Percentiles rank a stretch among this genome's conserved stretches.
Evolutionary conservation across 2,797 vertebrate genomes (phyloP).

Genomic region (Enteromius viviparus): DNA sequence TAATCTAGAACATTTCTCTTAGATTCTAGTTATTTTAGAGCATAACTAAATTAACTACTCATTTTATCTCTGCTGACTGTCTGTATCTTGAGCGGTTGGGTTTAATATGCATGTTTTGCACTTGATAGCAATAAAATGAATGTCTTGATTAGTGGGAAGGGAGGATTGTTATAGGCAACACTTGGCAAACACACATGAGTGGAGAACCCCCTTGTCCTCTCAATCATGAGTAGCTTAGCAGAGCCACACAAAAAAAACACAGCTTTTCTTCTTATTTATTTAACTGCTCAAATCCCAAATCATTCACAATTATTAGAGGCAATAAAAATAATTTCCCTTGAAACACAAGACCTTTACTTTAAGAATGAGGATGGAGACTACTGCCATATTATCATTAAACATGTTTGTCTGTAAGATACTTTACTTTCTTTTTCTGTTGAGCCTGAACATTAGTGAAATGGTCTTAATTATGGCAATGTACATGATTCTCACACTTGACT

Average conservation of each 20-base stretch:
- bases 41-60: neutral
- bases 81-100: conserved; percentile 24
- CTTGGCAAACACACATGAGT: conserved; percentile 66
- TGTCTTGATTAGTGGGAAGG: conserved; percentile 65
- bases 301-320: conserved; percentile 10
- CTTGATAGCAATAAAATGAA: conserved; percentile 55
- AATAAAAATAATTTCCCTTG: neutral
- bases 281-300: conserved; percentile 20
- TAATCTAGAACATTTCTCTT: neutral
- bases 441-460: neutral
- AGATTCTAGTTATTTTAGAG: neutral
- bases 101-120: conserved; percentile 55
- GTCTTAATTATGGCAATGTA: neutral
- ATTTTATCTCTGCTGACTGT: conserved; percentile 17
- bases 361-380: neutral
- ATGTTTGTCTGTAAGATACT: neutral
- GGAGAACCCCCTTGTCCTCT: conserved; percentile 57
- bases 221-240: conserved; percentile 54
- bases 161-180: conserved; percentile 75
- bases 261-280: neutral
- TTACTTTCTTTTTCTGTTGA: neutral
- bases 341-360: neutral
- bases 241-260: neutral
- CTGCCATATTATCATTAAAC: neutral
- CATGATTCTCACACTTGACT: neutral